Evolutionary conservation across 1,140 invertebrate genomes (phyloP).

Genomic region (Telenomus remus): DNA sequence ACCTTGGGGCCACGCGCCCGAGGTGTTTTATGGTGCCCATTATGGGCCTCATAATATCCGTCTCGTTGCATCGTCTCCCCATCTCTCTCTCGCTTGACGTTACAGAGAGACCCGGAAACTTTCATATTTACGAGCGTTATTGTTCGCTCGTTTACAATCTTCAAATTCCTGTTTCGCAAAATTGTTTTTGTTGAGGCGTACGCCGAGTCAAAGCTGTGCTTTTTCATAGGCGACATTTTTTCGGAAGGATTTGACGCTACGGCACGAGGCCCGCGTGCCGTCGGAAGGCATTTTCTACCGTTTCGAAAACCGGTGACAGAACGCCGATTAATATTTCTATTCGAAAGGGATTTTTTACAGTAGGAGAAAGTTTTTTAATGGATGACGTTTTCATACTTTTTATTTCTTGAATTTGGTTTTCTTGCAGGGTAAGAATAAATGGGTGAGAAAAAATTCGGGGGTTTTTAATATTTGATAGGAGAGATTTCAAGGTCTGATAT

Average conservation of each 20-base stretch:
- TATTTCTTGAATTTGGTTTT: too few species aligned
- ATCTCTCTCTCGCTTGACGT: conserved; percentile 8
- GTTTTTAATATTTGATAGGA: too few species aligned
- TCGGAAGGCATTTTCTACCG: neutral
- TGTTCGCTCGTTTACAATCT: conserved; percentile 57
- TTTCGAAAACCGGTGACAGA: neutral
- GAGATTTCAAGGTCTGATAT: too few species aligned
- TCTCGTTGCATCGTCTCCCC: conserved; percentile 50
- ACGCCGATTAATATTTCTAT: neutral
- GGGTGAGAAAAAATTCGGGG: too few species aligned
- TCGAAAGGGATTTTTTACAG: neutral
- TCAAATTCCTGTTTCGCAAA: conserved; percentile 64
- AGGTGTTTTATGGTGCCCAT: conserved; percentile 66
- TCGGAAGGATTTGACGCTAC: conserved; percentile 11
- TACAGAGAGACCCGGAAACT: conserved; percentile 48
- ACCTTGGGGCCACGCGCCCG: conserved; percentile 66
- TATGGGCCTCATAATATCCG: conserved; percentile 60
- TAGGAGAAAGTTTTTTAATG: too few species aligned
- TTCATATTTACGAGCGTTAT: conserved; percentile 65
- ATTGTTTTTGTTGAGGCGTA: conserved; percentile 64
- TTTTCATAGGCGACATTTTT: conserved; percentile 41
- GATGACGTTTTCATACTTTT: too few species aligned
- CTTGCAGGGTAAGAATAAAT: too few species aligned
- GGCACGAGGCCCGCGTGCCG: conserved; percentile 13
- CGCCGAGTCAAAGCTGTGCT: conserved; percentile 47